Conservation (phyloP, 2,797 vertebrate genomes). For the Pseudotriccus pelzelni region DNA sequence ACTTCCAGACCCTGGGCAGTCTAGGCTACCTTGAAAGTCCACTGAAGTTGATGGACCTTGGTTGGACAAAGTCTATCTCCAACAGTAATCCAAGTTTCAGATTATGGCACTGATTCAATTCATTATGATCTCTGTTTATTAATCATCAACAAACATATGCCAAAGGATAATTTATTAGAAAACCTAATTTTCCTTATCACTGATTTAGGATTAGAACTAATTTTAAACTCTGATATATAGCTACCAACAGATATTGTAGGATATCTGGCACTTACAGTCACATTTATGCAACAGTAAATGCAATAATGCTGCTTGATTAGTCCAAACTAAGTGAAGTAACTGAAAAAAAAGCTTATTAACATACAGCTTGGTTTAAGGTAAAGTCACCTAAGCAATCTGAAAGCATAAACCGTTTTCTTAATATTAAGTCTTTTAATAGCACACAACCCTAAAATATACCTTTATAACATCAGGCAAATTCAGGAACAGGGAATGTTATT, state of each 20-base stretch:
- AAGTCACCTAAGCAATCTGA: slow-evolving; percentile 16
- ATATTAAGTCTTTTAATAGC: slow-evolving; percentile 8
- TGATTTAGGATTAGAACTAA: slow-evolving; percentile 4
- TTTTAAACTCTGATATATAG: not conserved
- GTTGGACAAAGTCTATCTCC: not conserved
- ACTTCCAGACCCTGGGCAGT: not conserved
- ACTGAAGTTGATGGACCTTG: not conserved
- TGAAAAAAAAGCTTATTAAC: slow-evolving; percentile 6
- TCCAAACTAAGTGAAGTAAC: slow-evolving; percentile 23
- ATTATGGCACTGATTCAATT: not conserved
- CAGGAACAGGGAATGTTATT: not conserved
- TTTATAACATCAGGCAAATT: not conserved
- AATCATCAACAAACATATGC: not conserved
- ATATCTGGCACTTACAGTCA: slow-evolving; percentile 33
- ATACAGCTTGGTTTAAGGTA: slow-evolving; percentile 6
- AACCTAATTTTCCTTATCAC: slow-evolving; percentile 5
- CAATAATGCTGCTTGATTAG: slow-evolving; percentile 21
- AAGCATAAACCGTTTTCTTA: slow-evolving; percentile 18
- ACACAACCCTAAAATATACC: not conserved
- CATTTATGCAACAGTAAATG: slow-evolving; percentile 38
- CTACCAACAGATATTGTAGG: not conserved
- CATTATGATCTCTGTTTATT: not conserved
- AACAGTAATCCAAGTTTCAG: not conserved
- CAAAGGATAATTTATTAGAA: not conserved
- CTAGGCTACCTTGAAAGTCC: not conserved